These are phyloP conservation scores for Aphodius granarius DNA, from an alignment of 2,888 invertebrate genomes.

Conservation along the genomic window DNA sequence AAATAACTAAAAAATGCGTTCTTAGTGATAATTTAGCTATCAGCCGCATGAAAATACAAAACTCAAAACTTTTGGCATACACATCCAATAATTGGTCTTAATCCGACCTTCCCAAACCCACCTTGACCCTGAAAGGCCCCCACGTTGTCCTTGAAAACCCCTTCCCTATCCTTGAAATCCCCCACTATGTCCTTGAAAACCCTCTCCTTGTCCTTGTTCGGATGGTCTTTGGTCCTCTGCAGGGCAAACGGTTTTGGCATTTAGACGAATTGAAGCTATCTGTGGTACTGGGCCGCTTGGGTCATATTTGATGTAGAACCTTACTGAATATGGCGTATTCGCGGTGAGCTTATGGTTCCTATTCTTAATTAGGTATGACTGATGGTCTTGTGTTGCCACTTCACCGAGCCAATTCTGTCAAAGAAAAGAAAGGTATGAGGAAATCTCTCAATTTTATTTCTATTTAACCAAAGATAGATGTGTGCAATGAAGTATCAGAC, in stretches of 20 bases:
- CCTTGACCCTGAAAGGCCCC: not conserved
- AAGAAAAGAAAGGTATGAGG: not conserved
- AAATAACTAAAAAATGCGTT: too few relatives aligned
- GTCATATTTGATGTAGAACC: conserved; percentile 65
- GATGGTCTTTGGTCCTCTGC: not conserved
- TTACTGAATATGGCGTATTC: conserved; percentile 58
- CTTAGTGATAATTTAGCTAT: too few relatives aligned
- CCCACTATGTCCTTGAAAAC: too few relatives aligned
- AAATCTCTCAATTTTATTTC: not conserved
- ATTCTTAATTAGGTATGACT: conserved; percentile 62
- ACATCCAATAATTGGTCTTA: not conserved
- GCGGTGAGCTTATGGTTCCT: conserved; percentile 60
- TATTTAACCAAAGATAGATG: too few relatives aligned
- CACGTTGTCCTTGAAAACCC: not conserved
- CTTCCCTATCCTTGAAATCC: too few relatives aligned
- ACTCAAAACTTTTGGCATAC: too few relatives aligned
- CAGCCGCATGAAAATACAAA: too few relatives aligned
- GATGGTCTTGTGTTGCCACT: conserved; percentile 60
- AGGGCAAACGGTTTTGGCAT: conserved; percentile 63
- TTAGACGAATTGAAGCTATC: conserved; percentile 56
- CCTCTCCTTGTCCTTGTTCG: not conserved
- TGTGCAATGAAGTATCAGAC: too few relatives aligned
- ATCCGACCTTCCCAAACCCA: not conserved
- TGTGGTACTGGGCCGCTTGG: conserved; percentile 57
- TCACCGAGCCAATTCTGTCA: conserved; percentile 59